Percentiles rank a stretch among this genome's conserved stretches.
Conservation (phyloP, 2,113 vertebrate genomes). For the Lepus timidus region DNA sequence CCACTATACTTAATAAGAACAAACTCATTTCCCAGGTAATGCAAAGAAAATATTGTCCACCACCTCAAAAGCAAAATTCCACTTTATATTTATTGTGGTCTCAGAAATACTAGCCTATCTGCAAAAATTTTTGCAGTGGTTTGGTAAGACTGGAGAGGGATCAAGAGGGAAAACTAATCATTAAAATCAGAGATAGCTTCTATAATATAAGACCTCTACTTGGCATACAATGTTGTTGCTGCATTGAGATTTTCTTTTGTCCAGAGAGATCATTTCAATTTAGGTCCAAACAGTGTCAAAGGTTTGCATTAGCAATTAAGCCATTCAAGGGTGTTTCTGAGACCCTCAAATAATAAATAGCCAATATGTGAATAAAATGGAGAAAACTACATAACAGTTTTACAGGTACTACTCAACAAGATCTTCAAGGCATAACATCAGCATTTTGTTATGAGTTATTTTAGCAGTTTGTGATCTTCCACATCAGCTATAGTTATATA, state of each 20-base stretch:
- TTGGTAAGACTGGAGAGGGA: neutral
- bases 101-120: neutral
- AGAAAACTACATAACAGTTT: neutral
- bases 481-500: neutral
- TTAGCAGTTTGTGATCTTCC: neutral
- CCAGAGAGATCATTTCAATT: neutral
- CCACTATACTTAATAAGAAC: neutral
- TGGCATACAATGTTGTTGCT: neutral
- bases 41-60: neutral
- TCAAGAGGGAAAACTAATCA: neutral
- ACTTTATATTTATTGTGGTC: neutral
- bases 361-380: neutral
- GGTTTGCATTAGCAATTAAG: neutral
- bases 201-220: neutral
- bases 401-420: neutral
- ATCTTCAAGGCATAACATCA: neutral
- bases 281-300: neutral
- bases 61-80: neutral
- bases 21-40: neutral
- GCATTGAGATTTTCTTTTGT: neutral
- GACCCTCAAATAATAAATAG: neutral
- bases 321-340: neutral
- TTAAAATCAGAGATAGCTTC: constrained; percentile 2
- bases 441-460: neutral
- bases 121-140: neutral